Percentiles rank a stretch among this genome's conserved stretches.
These are phyloP conservation scores for Dreissena polymorpha DNA, from an alignment of 1,140 invertebrate genomes.

Conservation along the genomic window DNA sequence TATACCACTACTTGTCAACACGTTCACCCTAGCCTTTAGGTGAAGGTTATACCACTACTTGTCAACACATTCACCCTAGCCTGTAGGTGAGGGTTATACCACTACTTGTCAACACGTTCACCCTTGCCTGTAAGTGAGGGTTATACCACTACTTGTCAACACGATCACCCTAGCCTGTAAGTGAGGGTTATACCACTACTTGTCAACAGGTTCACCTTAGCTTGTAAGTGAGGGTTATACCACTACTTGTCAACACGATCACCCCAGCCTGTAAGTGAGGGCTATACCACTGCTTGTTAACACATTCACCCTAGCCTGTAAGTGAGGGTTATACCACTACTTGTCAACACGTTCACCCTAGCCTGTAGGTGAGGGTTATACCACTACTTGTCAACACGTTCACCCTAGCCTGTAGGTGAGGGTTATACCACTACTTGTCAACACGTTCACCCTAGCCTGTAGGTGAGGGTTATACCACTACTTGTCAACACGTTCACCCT, in stretches of 20 bases:
- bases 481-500: conserved; percentile 81
- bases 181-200: conserved; percentile 71
- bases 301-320: conserved; percentile 80
- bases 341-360: conserved; percentile 81
- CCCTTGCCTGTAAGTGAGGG: conserved; percentile 80
- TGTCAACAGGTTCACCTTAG: conserved; percentile 80
- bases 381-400: conserved; percentile 80
- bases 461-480: conserved; percentile 75
- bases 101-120: conserved; percentile 81
- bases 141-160: conserved; percentile 71
- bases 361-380: conserved; percentile 78
- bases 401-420: conserved; percentile 80
- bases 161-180: conserved; percentile 81
- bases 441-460: conserved; percentile 80
- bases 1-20: conserved; percentile 72
- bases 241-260: conserved; percentile 80
- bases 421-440: conserved; percentile 65
- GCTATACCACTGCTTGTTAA: conserved; percentile 68
- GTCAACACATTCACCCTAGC: conserved; percentile 81
- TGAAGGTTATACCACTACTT: conserved; percentile 66
- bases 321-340: conserved; percentile 74
- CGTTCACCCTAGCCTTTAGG: conserved; percentile 81
- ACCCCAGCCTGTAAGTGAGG: conserved; percentile 80
- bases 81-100: conserved; percentile 76
- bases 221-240: conserved; percentile 78